phyloP scores from a whole-genome alignment of 2,797 vertebrate species.

The Etheostoma perlongum region DNA sequence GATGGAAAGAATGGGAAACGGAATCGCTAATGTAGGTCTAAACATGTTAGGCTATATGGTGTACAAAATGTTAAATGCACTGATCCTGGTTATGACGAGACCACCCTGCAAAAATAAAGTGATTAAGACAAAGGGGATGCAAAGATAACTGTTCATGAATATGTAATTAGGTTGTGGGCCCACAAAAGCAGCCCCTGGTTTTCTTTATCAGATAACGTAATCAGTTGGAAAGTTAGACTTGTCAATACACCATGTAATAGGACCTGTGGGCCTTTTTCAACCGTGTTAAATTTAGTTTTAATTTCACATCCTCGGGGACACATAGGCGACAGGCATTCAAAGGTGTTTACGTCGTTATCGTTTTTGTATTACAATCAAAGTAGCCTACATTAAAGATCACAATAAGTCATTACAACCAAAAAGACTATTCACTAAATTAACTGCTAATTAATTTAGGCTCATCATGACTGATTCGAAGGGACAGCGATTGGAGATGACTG shows the following conservation, averaged over 20 bases:
- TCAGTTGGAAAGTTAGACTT: not conserved
- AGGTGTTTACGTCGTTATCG: rapidly evolving
- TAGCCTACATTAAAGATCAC: too few relatives aligned
- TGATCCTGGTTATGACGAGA: conserved; percentile 27
- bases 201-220: not conserved
- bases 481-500: not conserved
- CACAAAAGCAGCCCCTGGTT: not conserved
- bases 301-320: not conserved
- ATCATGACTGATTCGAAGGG: conserved; percentile 16
- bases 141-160: conserved; percentile 28
- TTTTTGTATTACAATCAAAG: not conserved
- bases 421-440: not conserved
- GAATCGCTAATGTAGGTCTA: not conserved
- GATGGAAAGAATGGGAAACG: not conserved
- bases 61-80: not conserved
- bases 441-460: not conserved
- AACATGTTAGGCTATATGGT: not conserved
- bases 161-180: not conserved
- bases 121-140: not conserved
- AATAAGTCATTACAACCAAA: not conserved
- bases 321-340: not conserved
- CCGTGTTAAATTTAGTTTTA: not conserved
- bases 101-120: conserved; percentile 44
- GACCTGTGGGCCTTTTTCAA: not conserved
- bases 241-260: not conserved